Conservation (phyloP, 2,113 vertebrate species). For the Pan paniscus region DNA sequence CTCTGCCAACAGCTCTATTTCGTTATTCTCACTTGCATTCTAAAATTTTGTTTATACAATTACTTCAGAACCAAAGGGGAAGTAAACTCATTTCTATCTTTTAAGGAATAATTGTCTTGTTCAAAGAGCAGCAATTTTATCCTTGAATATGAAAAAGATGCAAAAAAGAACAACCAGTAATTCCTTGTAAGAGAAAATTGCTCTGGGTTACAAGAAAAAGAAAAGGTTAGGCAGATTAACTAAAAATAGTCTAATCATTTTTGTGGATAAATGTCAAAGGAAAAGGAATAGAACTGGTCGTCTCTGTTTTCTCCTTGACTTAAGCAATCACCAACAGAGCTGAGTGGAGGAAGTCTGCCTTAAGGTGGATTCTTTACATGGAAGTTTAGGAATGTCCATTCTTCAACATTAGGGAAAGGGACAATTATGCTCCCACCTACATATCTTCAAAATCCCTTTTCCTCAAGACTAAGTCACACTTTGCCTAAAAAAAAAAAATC, state of each 20-base stretch:
- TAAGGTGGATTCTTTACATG: background rate
- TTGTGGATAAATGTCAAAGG: slow-evolving; percentile 58
- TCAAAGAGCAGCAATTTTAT: slow-evolving; percentile 60
- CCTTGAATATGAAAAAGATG: slow-evolving; percentile 48
- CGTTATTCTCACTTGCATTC: slow-evolving; percentile 77
- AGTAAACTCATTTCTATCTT: slow-evolving; percentile 76
- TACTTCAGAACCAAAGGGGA: slow-evolving; percentile 68
- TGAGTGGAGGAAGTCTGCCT: background rate
- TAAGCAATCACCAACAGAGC: background rate
- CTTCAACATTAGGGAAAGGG: background rate
- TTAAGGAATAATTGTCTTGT: slow-evolving; percentile 60
- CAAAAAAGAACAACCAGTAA: background rate
- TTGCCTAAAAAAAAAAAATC: slow-evolving; percentile 1
- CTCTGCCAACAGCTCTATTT: slow-evolving; percentile 76
- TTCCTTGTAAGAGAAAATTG: slow-evolving; percentile 1
- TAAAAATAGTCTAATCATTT: slow-evolving; percentile 62
- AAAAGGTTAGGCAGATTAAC: slow-evolving; percentile 63
- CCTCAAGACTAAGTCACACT: background rate
- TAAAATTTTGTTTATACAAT: slow-evolving; percentile 79
- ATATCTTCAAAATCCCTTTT: background rate
- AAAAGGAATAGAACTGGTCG: background rate
- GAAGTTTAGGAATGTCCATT: background rate
- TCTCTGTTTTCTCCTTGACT: slow-evolving; percentile 35
- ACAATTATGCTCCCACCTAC: background rate
- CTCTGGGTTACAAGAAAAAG: slow-evolving; percentile 38